Evolutionary conservation across 1,140 invertebrate genomes (phyloP), one percentile per base, ranked within the genome.

Genomic region (Galleria mellonella): DNA sequence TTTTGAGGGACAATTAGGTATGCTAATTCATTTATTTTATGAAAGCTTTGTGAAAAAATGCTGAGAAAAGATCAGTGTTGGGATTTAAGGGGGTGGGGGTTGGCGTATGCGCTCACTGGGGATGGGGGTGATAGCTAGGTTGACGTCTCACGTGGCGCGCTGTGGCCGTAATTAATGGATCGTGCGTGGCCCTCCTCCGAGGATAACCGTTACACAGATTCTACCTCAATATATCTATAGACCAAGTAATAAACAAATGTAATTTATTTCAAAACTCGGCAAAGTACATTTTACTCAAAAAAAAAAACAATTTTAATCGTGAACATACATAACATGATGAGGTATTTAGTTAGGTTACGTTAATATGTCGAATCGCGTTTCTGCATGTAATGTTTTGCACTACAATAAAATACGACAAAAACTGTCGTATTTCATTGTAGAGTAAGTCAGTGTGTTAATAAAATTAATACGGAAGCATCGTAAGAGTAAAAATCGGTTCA

Each of bases 1-100:
- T 75, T 73, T 67, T 62, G 62, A 70, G 62, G 58, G 63, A 72
- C 74, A 82, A 77, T 82, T 77, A 82, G 61, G 70, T 76, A 81
- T 81, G 76, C 70, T 77, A 77, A 81, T 81, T 70, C 68, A 67
- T 69, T 75, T 72, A 74, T 63, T 62, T 70, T 71, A 68, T 69
- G 69, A 61, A 58, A 52, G 65, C 58, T 70, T 74, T 67, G 56
- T 60, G 53, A 61, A 68, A 75, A 70, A 74, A 62, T 47, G 42
- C 39, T 50, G 56, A 55, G 51, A 71, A 64, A 72, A 74, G 57
- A 72, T 71, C 66, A 60, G 56, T 65, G 43, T 62, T 63, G 58
- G 44, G 57, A 63, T 66, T 63, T 57, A 59, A 44, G 53, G 52
- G 46, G 54, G 55, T 54, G 47, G 35, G 35, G 43, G 47, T 45